Evolutionary conservation across 2,888 invertebrate genomes (phyloP), one percentile per base, ranked within the genome.

Genomic region (Apodemia zela): DNA sequence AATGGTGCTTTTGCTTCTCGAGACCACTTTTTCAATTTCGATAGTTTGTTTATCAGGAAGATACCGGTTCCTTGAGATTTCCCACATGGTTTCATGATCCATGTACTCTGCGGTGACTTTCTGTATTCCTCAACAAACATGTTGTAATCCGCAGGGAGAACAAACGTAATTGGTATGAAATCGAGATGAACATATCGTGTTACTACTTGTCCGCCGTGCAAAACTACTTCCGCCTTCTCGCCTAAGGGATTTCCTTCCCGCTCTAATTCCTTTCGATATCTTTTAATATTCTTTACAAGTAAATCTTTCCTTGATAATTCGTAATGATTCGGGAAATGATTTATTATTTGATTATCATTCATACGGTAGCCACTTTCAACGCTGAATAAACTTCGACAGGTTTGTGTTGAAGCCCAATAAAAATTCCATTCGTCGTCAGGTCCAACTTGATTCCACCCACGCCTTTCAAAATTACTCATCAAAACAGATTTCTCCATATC

Each of bases 71-170:
- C 97, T 80, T 97, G 97, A 0, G 98, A 98, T 87, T 98, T 97
- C 21, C 98, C 98, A 80, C 98, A 98, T 0, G 98, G 98, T 83
- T 99, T 98, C 96, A 98, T 98, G 69, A 99, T 99, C 98, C 98
- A 99, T 0, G 98, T 98, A 70, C 97, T 97, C 75, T 97, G 96
- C 0, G 98, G 98, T 70, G 96, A 97, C 87, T 98, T 98, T 63
- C 98, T 93, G 81, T 98, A 99, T 80, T 98, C 98, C 80, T 98
- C 98, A 0, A 98, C 98, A 84, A 99, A 98, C 94, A 98, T 96
- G 82, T 98, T 98, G 83, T 99, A 99, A 87, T 99, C 98, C 51
- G 98, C 97, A 2, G 98, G 98, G 63, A 99, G 89, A 60, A 98
- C 97, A 82, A 97, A 99, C 0, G 98, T 99, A 5, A 97, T 94